Base-by-base conservation (phyloP, 1,140 invertebrate genomes). In the Procambarus clarkii region DNA sequence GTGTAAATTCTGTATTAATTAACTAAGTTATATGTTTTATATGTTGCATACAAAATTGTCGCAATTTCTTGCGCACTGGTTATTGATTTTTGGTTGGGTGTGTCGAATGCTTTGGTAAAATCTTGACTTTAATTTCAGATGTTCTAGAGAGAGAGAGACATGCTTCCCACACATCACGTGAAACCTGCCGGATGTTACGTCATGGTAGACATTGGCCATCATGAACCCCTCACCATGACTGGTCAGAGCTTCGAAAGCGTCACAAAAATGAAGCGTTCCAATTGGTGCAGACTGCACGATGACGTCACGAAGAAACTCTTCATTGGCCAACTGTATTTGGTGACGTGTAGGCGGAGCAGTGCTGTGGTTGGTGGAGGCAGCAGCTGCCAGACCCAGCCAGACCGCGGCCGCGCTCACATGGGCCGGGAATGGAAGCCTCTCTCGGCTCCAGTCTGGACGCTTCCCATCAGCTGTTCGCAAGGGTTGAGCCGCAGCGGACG, bases 131-230 rank as follows among this genome's bases (percentile, higher is more conserved):
- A 88, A 69, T 88, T 88, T 88, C 86, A 88, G 86, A 88, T 88
- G 86, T 79, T 79, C 54, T 81, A 74, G 46, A 86, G 34, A 34
- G 34, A 34, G 71, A 34, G 34, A 34, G 88, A 84, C 88, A 90
- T 83, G 88, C 88, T 88, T 80, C 79, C 77, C 86, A 64, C 86
- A 84, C 88, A 90, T 90, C 88, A 88, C 86, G 88, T 90, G 88
- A 90, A 84, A 83, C 88, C 88, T 90, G 87, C 80, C 88, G 88
- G 88, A 90, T 76, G 80, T 90, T 90, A 90, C 88, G 88, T 90
- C 88, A 90, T 78, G 46, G 79, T 80, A 90, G 81, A 90, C 80
- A 90, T 77, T 77, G 80, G 88, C 48, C 80, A 78, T 90, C 69
- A 90, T 90, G 88, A 90, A 84, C 88, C 87, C 87, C 45, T 71